Evolutionary conservation across 2,113 vertebrate genomes (phyloP), one percentile per base, ranked within the genome.

Genomic region (Oriolus oriolus): DNA sequence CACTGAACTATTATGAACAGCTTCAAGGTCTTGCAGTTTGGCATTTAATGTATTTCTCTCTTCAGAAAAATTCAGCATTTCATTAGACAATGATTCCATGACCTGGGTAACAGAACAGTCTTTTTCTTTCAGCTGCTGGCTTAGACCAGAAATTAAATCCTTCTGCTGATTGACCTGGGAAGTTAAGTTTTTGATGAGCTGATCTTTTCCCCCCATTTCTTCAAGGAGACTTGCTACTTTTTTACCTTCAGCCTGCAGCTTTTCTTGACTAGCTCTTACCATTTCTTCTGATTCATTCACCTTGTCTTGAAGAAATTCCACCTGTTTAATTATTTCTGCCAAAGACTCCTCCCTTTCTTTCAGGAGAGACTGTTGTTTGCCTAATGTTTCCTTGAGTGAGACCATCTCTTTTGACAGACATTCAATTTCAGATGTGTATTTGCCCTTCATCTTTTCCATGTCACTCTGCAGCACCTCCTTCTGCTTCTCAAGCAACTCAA

Each of bases 101-200:
- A 98, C 80, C 65, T 98, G 98, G 33, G 97, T 95, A 59, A 99
- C 73, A 37, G 98, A 98, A 23, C 60, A 86, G 69, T 99, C 98
- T 81, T 98, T 99, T 35, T 98, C 98, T 77, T 97, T 98, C 33
- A 98, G 56, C 83, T 99, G 98, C 92, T 98, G 98, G 75, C 97
- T 98, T 4, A 99, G 96, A 61, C 97, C 95, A 60, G 98, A 81
- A 23, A 99, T 97, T 41, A 99, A 69, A 76, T 99, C 98, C 87
- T 98, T 98, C 87, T 99, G 98, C 90, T 99, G 98, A 92, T 70
- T 97, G 20, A 98, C 87, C 92, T 99, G 98, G 42, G 98, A 79
- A 65, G 60, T 98, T 95, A 99, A 95, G 45, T 94, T 96, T 93
- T 84, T 63, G 1, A 98, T 91, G 4, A 97, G 74, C 6, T 98